phyloP scores from a whole-genome alignment of 2,888 invertebrate genomes.

The Pristionchus fissidentatus region DNA sequence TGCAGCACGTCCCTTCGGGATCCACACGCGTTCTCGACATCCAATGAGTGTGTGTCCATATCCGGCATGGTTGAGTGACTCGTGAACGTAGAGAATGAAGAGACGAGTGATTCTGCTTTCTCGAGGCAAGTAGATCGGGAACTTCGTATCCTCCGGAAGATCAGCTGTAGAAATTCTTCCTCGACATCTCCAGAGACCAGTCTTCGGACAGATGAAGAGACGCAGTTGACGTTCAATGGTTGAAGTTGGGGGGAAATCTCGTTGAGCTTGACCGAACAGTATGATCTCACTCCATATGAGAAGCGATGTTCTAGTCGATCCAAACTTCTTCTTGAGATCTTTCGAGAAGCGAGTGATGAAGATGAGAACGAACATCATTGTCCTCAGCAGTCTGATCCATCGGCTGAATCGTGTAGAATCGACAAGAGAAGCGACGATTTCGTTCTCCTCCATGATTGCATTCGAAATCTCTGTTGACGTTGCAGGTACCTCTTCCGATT shows the following conservation, averaged over 20 bases:
- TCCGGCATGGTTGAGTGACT: not conserved
- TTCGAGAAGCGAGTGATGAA: not conserved
- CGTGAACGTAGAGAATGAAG: conserved; percentile 2
- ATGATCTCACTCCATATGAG: not conserved
- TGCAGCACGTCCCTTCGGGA: not conserved
- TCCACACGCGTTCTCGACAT: conserved; percentile 22
- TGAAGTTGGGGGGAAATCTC: not conserved
- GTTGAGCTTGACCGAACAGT: not conserved
- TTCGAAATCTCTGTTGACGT: not conserved
- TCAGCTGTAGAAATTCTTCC: not conserved
- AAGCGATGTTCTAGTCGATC: not conserved
- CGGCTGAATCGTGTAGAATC: not conserved
- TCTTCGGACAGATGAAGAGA: not conserved
- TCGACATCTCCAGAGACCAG: not conserved
- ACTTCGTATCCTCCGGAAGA: not conserved
- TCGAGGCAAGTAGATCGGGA: not conserved
- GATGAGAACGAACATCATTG: not conserved
- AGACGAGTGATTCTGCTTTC: conserved; percentile 8
- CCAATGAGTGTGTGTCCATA: not conserved
- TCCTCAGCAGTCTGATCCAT: not conserved
- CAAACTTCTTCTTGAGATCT: not conserved
- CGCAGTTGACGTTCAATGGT: not conserved
- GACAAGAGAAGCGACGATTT: not conserved
- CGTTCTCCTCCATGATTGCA: not conserved
- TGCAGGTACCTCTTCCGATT: not conserved